phyloP scores from a whole-genome alignment of 2,113 vertebrate genomes.

The Ondatra zibethicus region DNA sequence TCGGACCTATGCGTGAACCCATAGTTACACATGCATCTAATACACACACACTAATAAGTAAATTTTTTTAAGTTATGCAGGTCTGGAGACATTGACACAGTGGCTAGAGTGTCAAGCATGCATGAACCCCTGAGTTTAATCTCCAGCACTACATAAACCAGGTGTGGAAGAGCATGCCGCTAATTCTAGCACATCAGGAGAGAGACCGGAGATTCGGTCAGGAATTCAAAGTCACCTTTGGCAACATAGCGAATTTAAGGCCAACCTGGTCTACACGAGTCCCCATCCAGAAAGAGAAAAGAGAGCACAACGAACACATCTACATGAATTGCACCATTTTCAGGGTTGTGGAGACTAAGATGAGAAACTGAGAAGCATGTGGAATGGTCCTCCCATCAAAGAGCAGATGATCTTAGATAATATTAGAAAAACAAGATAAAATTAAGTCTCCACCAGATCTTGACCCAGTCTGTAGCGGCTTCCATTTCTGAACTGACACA shows the following conservation, averaged over 20 bases:
- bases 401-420: background rate
- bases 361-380: conserved; percentile 43
- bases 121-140: background rate
- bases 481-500: background rate
- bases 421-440: conserved; percentile 34
- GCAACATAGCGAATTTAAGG: background rate
- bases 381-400: background rate
- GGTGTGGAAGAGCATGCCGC: too few relatives aligned
- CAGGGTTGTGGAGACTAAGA: background rate
- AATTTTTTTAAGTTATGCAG: background rate
- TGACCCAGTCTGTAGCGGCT: background rate
- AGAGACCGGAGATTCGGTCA: background rate
- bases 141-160: background rate
- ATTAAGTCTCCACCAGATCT: background rate
- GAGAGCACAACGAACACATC: background rate
- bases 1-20: too few relatives aligned
- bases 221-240: background rate
- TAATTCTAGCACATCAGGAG: background rate
- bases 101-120: background rate
- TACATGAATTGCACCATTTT: background rate
- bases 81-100: background rate
- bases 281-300: background rate
- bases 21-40: background rate
- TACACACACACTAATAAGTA: too few relatives aligned
- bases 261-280: background rate